Conservation (phyloP, 2,888 invertebrate species). For the Halictus quadricinctus region DNA sequence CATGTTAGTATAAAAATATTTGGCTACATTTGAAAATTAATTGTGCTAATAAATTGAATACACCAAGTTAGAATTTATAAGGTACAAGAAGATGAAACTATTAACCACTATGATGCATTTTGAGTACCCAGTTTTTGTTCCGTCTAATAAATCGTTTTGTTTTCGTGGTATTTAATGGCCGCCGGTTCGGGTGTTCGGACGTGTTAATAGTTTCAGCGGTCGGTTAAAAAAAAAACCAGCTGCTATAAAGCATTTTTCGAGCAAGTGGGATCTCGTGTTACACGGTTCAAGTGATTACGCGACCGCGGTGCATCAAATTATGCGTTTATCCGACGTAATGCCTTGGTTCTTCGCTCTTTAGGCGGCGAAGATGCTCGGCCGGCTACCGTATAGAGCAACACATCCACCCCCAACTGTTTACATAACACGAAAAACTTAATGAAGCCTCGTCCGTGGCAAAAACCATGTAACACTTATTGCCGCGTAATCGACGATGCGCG, state of each 20-base stretch:
- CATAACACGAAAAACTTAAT: constrained; percentile 56
- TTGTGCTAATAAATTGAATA: not conserved
- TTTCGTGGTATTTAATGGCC: not conserved
- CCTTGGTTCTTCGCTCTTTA: constrained; percentile 2
- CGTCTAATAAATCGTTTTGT: not conserved
- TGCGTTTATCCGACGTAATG: not conserved
- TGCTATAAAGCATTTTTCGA: not conserved
- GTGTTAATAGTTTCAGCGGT: not conserved
- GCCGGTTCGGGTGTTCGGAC: not conserved
- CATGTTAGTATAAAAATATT: too few species aligned
- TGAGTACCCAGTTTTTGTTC: not conserved
- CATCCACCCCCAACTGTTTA: constrained; percentile 52
- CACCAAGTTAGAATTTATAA: not conserved
- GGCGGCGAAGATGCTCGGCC: not conserved
- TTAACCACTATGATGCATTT: not conserved
- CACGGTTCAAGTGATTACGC: not conserved
- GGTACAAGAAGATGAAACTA: not conserved
- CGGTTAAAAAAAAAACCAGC: not conserved
- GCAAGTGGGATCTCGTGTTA: not conserved
- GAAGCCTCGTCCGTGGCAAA: constrained; percentile 41
- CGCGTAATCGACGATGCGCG: constrained; percentile 55
- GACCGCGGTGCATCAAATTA: constrained; percentile 4
- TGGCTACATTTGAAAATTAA: not conserved
- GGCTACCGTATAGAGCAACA: constrained; percentile 25
- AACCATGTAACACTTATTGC: constrained; percentile 53